Conservation (phyloP, 2,797 vertebrate species). For the Gymnothorax javanicus region DNA sequence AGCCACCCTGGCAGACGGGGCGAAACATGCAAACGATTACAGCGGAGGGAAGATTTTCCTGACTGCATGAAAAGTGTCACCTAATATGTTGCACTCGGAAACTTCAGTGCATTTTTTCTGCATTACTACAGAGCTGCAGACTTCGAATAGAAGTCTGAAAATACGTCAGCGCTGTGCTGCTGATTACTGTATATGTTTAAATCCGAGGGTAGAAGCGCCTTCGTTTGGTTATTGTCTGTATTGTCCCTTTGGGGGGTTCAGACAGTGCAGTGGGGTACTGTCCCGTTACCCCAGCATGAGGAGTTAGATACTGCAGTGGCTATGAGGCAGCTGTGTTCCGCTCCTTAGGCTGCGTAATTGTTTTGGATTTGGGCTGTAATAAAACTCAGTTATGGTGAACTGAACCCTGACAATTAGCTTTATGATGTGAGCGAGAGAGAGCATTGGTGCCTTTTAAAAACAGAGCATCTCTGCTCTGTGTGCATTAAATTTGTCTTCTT, state of each 20-base stretch:
- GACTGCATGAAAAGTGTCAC: background rate
- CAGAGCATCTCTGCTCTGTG: background rate
- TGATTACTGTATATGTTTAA: background rate
- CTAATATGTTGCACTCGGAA: background rate
- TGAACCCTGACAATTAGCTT: background rate
- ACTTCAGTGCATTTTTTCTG: background rate
- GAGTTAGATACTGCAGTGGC: background rate
- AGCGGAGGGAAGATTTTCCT: background rate
- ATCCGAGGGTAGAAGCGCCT: background rate
- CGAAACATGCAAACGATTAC: background rate
- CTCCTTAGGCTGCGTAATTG: background rate
- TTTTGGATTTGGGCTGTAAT: background rate
- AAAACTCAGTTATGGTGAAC: background rate
- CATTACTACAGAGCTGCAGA: background rate
- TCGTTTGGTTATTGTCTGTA: background rate
- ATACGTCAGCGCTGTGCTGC: background rate
- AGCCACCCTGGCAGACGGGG: background rate
- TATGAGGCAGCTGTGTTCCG: background rate
- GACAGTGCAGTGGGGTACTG: background rate
- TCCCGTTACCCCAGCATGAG: background rate
- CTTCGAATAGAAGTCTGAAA: background rate
- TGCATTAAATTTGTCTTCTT: background rate
- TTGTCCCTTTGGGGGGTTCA: background rate
- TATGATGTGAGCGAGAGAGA: background rate
- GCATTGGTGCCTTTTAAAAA: background rate